Percentiles rank a stretch among this genome's conserved stretches.
These are phyloP conservation scores for Rhagonycha fulva DNA, from an alignment of 2,888 invertebrate species.

Conservation along the genomic window DNA sequence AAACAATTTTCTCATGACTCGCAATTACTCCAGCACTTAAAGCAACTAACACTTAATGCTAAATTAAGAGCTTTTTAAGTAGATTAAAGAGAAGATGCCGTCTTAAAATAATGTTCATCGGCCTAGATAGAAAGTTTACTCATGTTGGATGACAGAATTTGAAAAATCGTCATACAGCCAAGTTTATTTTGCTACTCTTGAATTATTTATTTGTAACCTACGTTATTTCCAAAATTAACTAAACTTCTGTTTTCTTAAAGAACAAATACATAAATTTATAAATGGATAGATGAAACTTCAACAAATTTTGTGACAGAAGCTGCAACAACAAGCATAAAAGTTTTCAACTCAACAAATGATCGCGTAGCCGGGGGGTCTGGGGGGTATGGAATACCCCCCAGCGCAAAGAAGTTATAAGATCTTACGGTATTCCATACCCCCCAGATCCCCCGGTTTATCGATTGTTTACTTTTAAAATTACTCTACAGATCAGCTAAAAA, in stretches of 20 bases:
- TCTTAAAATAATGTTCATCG: slow-evolving; percentile 36
- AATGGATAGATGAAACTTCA: neutral
- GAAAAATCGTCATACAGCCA: slow-evolving; percentile 23
- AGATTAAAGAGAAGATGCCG: slow-evolving; percentile 38
- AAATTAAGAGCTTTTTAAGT: slow-evolving; percentile 42
- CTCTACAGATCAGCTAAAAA: no score
- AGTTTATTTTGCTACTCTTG: slow-evolving; percentile 21
- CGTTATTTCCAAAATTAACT: slow-evolving; percentile 28
- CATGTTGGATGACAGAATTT: slow-evolving; percentile 29
- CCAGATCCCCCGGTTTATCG: no score
- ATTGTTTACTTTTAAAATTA: no score
- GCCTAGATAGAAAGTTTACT: slow-evolving; percentile 31
- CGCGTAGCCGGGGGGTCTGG: no score
- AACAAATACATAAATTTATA: slow-evolving; percentile 20
- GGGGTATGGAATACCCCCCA: no score
- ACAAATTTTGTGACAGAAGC: neutral
- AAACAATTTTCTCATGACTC: neutral
- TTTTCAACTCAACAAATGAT: slow-evolving; percentile 4
- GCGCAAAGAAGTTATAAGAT: no score
- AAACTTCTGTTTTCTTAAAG: slow-evolving; percentile 24
- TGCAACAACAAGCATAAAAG: slow-evolving; percentile 3
- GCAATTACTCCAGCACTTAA: neutral
- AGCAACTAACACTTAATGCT: slow-evolving; percentile 38
- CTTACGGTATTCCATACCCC: no score
- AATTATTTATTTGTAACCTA: slow-evolving; percentile 30